Conservation (phyloP, 53 echinoderm and acorn worm species). For the Holothuria scabra region DNA sequence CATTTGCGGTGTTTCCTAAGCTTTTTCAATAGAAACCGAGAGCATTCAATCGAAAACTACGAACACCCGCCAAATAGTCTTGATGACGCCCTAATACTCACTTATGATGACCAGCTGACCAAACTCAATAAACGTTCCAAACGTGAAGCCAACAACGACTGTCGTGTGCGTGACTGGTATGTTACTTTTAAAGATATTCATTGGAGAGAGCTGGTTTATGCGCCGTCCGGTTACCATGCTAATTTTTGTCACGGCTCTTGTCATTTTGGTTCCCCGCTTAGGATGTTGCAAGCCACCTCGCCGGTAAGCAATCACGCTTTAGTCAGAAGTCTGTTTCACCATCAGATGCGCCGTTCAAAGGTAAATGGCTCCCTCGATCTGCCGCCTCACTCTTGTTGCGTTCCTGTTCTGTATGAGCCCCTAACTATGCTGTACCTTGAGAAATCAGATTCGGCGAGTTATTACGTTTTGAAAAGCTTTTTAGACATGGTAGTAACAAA, state of each 20-base stretch:
- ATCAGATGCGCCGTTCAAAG: background rate
- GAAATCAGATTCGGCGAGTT: background rate
- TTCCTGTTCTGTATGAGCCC: background rate
- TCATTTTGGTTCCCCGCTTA: background rate
- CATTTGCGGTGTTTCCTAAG: background rate
- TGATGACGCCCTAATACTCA: too few relatives aligned
- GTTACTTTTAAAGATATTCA: background rate
- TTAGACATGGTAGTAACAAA: slow-evolving; percentile 1
- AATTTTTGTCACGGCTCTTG: slow-evolving; percentile 16
- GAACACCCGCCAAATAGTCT: background rate
- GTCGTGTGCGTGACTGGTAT: slow-evolving; percentile 8
- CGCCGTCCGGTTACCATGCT: slow-evolving; percentile 9
- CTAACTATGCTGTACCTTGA: slow-evolving; percentile 12
- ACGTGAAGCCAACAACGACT: background rate
- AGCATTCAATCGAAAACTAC: background rate
- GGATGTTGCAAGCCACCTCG: background rate
- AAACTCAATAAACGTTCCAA: background rate
- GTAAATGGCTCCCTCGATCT: background rate
- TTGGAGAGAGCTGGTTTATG: background rate
- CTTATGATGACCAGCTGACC: background rate
- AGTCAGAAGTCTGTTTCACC: slow-evolving; percentile 8
- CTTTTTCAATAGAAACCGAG: background rate
- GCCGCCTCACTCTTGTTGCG: slow-evolving; percentile 3
- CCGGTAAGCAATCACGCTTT: background rate
- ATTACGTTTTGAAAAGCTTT: background rate